Evolutionary conservation across 2,888 invertebrate species (phyloP), one percentile per base, ranked within the genome.

Genomic region (Ectemnius continuus): DNA sequence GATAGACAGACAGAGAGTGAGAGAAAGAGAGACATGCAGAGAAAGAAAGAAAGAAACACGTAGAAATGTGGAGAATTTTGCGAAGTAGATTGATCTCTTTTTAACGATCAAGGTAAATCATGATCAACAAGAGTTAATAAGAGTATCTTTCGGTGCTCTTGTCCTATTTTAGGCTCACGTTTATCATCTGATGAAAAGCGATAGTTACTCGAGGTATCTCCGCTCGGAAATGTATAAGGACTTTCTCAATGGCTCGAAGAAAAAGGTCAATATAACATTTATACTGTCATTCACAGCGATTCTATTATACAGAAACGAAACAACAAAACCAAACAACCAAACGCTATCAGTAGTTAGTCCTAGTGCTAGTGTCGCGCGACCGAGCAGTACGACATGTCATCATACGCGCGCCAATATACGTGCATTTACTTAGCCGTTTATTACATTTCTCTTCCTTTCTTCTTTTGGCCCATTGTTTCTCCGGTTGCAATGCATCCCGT

Each of bases 221-320:
- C 95, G 99, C 80, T 99, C 99, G 0, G 99, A 99, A 85, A 97
- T 98, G 96, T 99, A 99, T 92, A 98, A 98, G 93, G 99, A 99
- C 86, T 97, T 96, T 90, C 93, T 99, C 76, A 98, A 96, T 91
- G 97, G 97, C 82, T 97, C 98, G 81, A 97, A 98, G 92, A 99
- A 99, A 93, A 99, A 99, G 96, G 98, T 98, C 92, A 91, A 76
- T 73, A 60, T 74, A 67, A 78, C 67, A 59, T 14, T 73, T 60
- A 68, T 68, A 52, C 76, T 71, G 52, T 62, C 70, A 75, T 60
- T 36, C 36, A 75, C 64, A 56, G 64, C 68, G 48, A 56, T 46
- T 46, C 46, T 61, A 68, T 56, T 67, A 56, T 56, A 64, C n/a
- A 36, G 36, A 36, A 8, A 36, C 36, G 36, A 36, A 36, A 36